phyloP scores from a whole-genome alignment of 2,888 invertebrate genomes.

The Agrochola lota region DNA sequence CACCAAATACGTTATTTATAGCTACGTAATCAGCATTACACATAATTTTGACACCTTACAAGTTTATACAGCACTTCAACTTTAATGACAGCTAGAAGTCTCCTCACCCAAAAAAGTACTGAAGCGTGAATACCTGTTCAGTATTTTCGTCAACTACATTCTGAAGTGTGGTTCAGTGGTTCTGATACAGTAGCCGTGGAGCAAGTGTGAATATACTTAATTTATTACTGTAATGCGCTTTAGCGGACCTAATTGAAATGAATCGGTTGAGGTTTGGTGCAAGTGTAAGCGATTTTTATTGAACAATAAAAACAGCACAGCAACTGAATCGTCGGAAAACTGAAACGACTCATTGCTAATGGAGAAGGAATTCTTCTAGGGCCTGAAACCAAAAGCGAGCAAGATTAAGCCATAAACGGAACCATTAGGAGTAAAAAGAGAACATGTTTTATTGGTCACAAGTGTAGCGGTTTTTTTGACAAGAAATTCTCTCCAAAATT shows the following conservation, averaged over 20 bases:
- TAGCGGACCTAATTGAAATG: constrained; percentile 37
- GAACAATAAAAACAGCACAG: neutral
- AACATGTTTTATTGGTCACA: neutral
- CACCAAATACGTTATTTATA: constrained; percentile 1
- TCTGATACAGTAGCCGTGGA: constrained; percentile 34
- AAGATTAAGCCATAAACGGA: neutral
- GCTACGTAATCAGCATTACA: constrained; percentile 18
- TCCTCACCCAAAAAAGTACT: constrained; percentile 42
- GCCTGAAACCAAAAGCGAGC: neutral
- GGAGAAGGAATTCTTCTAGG: no score
- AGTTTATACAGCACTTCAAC: constrained; percentile 33
- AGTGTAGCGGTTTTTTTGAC: no score
- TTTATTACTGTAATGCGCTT: constrained; percentile 45
- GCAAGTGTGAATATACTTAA: constrained; percentile 30
- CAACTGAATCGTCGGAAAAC: neutral
- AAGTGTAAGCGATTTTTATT: constrained; percentile 24
- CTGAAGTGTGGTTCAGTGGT: constrained; percentile 28
- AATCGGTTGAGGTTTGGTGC: constrained; percentile 22
- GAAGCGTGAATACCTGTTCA: constrained; percentile 39
- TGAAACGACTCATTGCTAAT: neutral
- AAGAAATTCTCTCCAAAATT: neutral
- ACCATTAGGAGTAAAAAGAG: neutral
- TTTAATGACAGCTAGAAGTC: constrained; percentile 35
- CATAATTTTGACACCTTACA: constrained; percentile 26
- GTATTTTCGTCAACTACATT: constrained; percentile 33